phyloP scores from a whole-genome alignment of 2,888 invertebrate genomes.

The Eumacrocentrus americanus region DNA sequence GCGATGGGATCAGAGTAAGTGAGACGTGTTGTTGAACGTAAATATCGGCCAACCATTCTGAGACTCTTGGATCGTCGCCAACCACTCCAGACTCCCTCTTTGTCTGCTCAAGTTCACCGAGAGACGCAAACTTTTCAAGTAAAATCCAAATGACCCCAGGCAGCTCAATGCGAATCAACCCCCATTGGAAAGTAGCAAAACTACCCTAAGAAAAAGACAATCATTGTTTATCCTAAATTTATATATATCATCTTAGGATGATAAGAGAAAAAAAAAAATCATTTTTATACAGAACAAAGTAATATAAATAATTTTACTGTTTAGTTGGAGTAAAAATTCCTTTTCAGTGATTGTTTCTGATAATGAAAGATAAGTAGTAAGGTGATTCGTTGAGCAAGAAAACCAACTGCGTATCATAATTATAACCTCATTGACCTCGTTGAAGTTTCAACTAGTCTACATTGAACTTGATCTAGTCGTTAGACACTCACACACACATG shows the following conservation, averaged over 20 bases:
- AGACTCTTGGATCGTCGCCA: slow-evolving; percentile 43
- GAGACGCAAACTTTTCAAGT: slow-evolving; percentile 26
- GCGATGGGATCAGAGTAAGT: background rate
- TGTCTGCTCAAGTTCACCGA: slow-evolving; percentile 40
- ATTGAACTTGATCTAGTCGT: too few species aligned
- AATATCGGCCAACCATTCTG: slow-evolving; percentile 45
- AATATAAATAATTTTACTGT: too few species aligned
- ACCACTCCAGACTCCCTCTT: slow-evolving; percentile 39
- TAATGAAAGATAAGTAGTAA: too few species aligned
- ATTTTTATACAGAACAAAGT: too few species aligned
- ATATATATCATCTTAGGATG: too few species aligned
- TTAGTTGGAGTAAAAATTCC: too few species aligned
- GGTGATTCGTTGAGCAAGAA: too few species aligned
- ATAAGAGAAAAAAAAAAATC: too few species aligned
- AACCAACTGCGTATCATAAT: too few species aligned
- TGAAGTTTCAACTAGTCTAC: too few species aligned
- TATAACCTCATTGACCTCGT: background rate
- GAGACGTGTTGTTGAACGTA: slow-evolving; percentile 32
- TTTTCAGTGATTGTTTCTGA: too few species aligned
- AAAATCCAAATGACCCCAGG: slow-evolving; percentile 34
- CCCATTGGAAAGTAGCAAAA: background rate
- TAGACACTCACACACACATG: background rate
- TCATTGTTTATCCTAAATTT: too few species aligned
- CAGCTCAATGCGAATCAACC: slow-evolving; percentile 6
- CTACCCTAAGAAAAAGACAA: background rate